Percentiles rank a stretch among this genome's conserved stretches.
Evolutionary conservation across 64 coral and sea anemone genomes (phyloP).

Genomic region (Stichodactyla helianthus): DNA sequence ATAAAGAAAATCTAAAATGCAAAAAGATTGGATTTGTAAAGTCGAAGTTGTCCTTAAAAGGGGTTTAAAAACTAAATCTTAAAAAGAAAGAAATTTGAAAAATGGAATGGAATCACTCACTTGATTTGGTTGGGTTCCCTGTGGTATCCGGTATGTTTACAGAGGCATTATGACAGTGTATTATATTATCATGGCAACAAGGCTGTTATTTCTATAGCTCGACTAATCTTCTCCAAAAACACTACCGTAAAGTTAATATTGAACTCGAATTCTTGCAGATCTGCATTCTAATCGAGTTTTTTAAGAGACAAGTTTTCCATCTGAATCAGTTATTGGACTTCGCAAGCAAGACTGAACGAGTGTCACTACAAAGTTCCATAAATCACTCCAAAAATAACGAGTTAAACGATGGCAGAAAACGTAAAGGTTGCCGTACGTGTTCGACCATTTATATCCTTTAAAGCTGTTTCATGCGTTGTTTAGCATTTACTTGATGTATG

Average conservation of each 20-base stretch:
- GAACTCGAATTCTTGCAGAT: not conserved
- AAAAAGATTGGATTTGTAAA: not conserved
- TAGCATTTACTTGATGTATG: not conserved
- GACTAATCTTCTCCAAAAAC: not conserved
- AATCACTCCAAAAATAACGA: not conserved
- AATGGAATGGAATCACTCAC: not conserved
- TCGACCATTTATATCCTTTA: conserved; percentile 95
- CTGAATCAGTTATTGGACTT: not conserved
- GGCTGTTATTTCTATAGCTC: not conserved
- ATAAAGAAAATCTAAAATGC: not conserved
- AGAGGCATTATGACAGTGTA: not conserved
- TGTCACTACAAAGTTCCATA: not conserved
- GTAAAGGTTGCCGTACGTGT: conserved; percentile 87
- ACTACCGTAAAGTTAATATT: not conserved
- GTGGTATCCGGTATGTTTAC: not conserved
- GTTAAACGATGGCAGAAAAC: conserved; percentile 43
- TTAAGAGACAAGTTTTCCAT: not conserved
- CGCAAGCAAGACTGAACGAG: not conserved
- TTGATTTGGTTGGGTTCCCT: not conserved
- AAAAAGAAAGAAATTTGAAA: no score
- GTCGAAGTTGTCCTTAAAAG: not conserved
- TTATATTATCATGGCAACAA: not conserved
- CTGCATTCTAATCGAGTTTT: not conserved
- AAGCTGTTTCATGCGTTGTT: not conserved
- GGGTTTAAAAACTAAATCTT: not conserved